Evolutionary conservation across 2,797 vertebrate species (phyloP).

Genomic region (Cyprinodon diabolis): DNA sequence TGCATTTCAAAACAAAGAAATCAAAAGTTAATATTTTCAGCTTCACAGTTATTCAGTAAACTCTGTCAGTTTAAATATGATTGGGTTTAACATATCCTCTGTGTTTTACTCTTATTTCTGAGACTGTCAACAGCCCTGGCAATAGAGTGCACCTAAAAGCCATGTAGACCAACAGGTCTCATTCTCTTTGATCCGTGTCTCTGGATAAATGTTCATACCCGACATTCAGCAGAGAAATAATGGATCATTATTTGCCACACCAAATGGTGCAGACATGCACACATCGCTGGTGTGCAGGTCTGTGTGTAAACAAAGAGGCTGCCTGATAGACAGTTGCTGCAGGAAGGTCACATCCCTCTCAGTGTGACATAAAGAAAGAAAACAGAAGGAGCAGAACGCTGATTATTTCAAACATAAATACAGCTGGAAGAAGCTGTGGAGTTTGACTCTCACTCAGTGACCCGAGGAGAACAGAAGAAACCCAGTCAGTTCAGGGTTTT

Average conservation of each 20-base stretch:
- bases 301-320: conserved; percentile 9
- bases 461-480: background rate
- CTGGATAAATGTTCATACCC: background rate
- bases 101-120: background rate
- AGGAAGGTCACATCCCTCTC: conserved; percentile 29
- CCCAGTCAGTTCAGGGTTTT: background rate
- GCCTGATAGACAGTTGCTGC: conserved; percentile 46
- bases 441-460: background rate
- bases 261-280: background rate
- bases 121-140: background rate
- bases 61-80: background rate
- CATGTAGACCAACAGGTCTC: background rate
- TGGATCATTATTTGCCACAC: background rate
- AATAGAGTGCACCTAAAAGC: background rate
- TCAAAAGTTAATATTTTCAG: background rate
- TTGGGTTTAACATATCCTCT: background rate
- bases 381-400: background rate
- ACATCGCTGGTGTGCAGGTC: background rate
- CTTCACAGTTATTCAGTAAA: background rate
- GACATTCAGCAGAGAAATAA: background rate
- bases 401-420: background rate
- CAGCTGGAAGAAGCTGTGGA: background rate
- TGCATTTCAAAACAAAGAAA: background rate
- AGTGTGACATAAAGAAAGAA: conserved; percentile 6
- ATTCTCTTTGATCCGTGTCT: background rate